phyloP scores from a whole-genome alignment of 2,113 vertebrate genomes.

The Butorides virescens region DNA sequence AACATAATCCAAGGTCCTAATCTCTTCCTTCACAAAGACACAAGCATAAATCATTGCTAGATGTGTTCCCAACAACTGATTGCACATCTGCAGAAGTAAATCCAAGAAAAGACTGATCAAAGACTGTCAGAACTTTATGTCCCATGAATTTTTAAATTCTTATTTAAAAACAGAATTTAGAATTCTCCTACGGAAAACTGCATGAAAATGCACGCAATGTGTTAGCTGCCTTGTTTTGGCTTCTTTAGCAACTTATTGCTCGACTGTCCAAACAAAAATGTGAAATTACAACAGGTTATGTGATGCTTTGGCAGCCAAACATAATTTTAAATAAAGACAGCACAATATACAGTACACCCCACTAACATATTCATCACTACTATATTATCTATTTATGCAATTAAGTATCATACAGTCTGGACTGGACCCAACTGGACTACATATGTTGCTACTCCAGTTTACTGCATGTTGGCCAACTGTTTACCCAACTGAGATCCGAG shows the following conservation, averaged over 20 bases:
- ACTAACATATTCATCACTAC: constrained; percentile 45
- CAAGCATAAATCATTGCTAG: not conserved
- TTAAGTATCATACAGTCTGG: constrained; percentile 55
- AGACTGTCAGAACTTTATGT: not conserved
- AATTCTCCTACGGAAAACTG: not conserved
- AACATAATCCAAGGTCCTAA: constrained; percentile 24
- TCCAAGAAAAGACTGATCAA: not conserved
- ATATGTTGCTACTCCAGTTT: constrained; percentile 61
- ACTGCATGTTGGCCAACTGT: constrained; percentile 57
- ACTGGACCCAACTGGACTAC: constrained; percentile 55
- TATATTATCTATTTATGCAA: constrained; percentile 59
- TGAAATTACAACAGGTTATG: constrained; percentile 54
- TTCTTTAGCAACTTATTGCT: constrained; percentile 50
- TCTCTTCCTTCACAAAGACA: constrained; percentile 30
- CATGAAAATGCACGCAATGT: constrained; percentile 28
- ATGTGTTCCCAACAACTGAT: not conserved
- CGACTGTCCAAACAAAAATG: constrained; percentile 54
- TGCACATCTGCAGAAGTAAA: not conserved
- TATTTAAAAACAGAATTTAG: constrained; percentile 1
- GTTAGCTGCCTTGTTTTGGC: constrained; percentile 30
- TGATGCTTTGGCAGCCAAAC: constrained; percentile 11
- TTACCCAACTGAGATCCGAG: constrained; percentile 53
- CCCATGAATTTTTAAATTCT: not conserved
- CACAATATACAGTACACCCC: constrained; percentile 35
- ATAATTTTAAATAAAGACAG: constrained; percentile 43